Evolutionary conservation across 2,888 invertebrate genomes (phyloP), one percentile per base, ranked within the genome.

Genomic region (Volucella bombylans): DNA sequence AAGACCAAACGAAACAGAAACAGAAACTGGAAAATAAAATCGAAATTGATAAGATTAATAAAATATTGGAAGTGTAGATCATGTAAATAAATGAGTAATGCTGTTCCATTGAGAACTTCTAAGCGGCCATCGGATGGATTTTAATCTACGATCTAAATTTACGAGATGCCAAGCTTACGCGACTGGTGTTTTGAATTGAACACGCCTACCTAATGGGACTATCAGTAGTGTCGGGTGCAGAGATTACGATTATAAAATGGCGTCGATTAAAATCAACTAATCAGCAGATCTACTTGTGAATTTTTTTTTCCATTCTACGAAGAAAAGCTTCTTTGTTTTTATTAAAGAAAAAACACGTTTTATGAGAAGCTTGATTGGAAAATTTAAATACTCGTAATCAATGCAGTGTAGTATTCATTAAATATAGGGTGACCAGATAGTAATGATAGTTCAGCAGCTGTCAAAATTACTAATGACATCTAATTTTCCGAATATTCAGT

Each of bases 41-140:
- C 55, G 45, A 73, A 73, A 47, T 73, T 69, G 82, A 82, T 82
- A 82, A 83, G 79, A 74, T 69, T 82, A 74, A 65, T 59, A 31
- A 31, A 31, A 41, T 73, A 73, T 82, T 78, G 68, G 62, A 18
- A 57, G 65, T 59, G 64, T 57, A 57, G 54, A 73, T 41, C 18
- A 39, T 54, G 77, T 68, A 54, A 77, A 69, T 69, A 77, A 62
- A 62, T 77, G 77, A 69, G 68, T 77, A 77, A 69, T 69, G 14
- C 15, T 50, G 41, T 18, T 67, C 49, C 64, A 77, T 77, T 69
- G 68, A 69, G 62, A 47, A 69, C 12, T 67, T 62, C 41, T 10
- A 41, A 41, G 12, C 23, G 10, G 23, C 47, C 18, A 64, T 62
- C 54, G 55, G 8, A 14, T 10, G 45, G 15, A 49, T 15, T 54